Evolutionary conservation across 64 coral and sea anemone species (phyloP).

Genomic region (Platygyra sinensis): DNA sequence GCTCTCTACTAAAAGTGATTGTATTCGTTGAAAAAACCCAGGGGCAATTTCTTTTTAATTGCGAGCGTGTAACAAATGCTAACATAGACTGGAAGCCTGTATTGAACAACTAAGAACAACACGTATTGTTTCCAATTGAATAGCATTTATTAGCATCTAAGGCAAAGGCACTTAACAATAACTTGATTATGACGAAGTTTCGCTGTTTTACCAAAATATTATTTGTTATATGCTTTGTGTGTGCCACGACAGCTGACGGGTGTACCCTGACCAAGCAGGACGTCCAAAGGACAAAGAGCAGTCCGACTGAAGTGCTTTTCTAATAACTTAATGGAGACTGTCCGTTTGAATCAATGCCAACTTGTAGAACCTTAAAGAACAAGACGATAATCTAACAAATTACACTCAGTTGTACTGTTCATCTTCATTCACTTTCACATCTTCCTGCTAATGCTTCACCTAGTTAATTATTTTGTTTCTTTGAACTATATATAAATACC

Average conservation of each 20-base stretch:
- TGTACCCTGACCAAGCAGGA: constrained; percentile 17
- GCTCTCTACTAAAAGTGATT: constrained; percentile 74
- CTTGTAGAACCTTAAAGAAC: not conserved
- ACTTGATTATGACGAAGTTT: constrained; percentile 87
- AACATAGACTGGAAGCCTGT: constrained; percentile 73
- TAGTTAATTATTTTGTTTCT: constrained; percentile 2
- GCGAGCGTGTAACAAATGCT: constrained; percentile 83
- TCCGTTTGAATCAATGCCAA: not conserved
- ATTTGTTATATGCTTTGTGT: constrained; percentile 83
- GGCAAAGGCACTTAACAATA: constrained; percentile 76
- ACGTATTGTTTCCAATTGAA: constrained; percentile 88
- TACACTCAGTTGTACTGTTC: too few species aligned
- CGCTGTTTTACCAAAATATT: constrained; percentile 78
- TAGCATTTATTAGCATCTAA: constrained; percentile 84
- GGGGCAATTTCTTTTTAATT: constrained; percentile 88
- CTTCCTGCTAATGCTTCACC: not conserved
- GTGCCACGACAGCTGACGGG: constrained; percentile 42
- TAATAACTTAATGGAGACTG: not conserved
- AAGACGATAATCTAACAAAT: too few species aligned
- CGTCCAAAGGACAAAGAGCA: constrained; percentile 35
- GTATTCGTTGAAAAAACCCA: constrained; percentile 83
- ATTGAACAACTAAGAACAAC: constrained; percentile 93
- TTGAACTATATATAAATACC: not conserved
- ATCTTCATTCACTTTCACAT: not conserved
- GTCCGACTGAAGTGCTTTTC: not conserved